Evolutionary conservation across 2,797 vertebrate genomes (phyloP).

Genomic region (Rhinophrynus dorsalis): DNA sequence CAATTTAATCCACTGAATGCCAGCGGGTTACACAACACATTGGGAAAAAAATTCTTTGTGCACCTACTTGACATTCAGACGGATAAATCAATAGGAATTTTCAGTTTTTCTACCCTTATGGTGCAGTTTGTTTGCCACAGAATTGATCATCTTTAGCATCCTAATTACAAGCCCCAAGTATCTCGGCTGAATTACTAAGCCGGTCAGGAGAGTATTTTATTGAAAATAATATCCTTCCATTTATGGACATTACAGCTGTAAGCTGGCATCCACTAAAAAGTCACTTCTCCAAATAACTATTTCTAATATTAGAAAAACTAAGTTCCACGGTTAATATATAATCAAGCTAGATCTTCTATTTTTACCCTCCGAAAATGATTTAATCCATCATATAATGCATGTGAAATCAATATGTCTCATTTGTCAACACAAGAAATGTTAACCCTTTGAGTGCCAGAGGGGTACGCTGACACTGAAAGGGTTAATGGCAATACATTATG

Average conservation of each 20-base stretch:
- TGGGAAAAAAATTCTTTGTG: too few species aligned
- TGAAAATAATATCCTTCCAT: constrained; percentile 52
- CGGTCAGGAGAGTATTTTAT: constrained; percentile 29
- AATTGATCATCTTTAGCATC: background rate
- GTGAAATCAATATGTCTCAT: too few species aligned
- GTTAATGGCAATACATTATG: too few species aligned
- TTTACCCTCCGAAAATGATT: too few species aligned
- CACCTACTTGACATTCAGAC: background rate
- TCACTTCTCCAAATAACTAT: constrained; percentile 53
- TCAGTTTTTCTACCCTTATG: background rate
- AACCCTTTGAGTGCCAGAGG: too few species aligned
- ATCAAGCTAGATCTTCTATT: too few species aligned
- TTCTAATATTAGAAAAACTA: constrained; percentile 58
- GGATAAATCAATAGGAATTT: background rate
- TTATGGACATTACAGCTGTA: constrained; percentile 59
- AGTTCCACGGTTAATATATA: too few species aligned
- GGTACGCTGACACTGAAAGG: too few species aligned
- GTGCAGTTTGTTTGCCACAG: background rate
- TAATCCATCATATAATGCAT: too few species aligned
- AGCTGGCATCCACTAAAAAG: constrained; percentile 51
- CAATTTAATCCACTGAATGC: too few species aligned
- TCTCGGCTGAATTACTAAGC: background rate
- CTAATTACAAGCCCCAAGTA: background rate
- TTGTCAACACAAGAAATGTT: too few species aligned
- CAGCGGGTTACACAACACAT: too few species aligned